A percentile compares a stretch with the other conserved stretches of the same genome.
Conservation (phyloP, 2,888 invertebrate genomes). For the Idaea aversata region DNA sequence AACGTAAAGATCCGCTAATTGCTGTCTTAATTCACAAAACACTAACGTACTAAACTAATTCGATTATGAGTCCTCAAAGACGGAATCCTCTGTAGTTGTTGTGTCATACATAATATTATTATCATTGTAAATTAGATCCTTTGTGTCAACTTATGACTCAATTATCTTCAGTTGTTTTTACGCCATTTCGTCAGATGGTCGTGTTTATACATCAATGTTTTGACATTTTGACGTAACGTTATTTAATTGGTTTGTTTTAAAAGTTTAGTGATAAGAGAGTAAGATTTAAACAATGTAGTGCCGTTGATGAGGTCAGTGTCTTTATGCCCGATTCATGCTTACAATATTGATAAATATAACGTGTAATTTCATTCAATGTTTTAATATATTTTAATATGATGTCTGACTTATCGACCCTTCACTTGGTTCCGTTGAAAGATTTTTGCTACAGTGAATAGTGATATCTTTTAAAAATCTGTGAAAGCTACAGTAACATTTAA, state of each 20-base stretch:
- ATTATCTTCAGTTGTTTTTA: neutral
- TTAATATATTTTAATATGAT: neutral
- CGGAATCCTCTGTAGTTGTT: neutral
- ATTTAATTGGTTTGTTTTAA: neutral
- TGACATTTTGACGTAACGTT: neutral
- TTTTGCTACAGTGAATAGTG: neutral
- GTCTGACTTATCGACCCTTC: neutral
- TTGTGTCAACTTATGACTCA: slow-evolving; percentile 4
- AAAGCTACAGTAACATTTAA: too few relatives aligned
- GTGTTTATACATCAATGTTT: neutral
- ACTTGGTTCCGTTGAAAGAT: neutral
- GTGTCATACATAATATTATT: neutral
- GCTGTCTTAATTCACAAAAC: neutral
- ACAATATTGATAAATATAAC: neutral
- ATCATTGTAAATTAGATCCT: neutral
- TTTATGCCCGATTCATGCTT: neutral
- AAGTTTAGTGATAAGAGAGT: neutral
- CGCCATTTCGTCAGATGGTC: neutral
- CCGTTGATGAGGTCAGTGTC: neutral
- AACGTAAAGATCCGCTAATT: neutral
- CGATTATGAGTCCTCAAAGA: neutral
- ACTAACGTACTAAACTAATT: neutral
- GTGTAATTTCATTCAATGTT: neutral
- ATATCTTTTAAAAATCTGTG: too few relatives aligned
- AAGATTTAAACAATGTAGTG: neutral